Conservation (phyloP, 2,888 invertebrate genomes). For the Formica aserva region DNA sequence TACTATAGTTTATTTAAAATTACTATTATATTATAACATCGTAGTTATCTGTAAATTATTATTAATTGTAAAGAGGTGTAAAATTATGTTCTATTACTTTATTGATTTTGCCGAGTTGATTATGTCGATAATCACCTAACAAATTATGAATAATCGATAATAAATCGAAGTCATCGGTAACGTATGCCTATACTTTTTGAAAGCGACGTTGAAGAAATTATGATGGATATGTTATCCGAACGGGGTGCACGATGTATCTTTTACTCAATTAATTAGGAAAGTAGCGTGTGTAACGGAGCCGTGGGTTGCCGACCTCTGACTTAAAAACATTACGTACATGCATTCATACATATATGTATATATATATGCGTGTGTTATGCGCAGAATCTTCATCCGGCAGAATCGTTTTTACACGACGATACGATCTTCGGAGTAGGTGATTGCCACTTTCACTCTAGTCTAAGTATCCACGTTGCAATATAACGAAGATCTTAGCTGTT, state of each 20-base stretch:
- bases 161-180: constrained; percentile 25
- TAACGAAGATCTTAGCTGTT: constrained; percentile 37
- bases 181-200: background rate
- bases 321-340: constrained; percentile 20
- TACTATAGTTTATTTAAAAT: background rate
- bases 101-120: background rate
- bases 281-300: constrained; percentile 24
- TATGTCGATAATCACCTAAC: background rate
- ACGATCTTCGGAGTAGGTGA: constrained; percentile 37
- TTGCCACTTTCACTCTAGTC: constrained; percentile 50
- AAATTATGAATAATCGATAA: background rate
- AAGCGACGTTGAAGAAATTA: constrained; percentile 15
- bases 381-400: constrained; percentile 14
- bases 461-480: constrained; percentile 17
- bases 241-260: constrained; percentile 8
- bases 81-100: background rate
- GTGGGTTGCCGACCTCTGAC: constrained; percentile 40
- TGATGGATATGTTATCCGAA: constrained; percentile 35
- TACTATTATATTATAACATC: background rate
- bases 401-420: constrained; percentile 51
- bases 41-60: background rate
- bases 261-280: constrained; percentile 50
- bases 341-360: constrained; percentile 3
- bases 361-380: background rate
- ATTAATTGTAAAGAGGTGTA: background rate